Evolutionary conservation across 2,113 vertebrate genomes (phyloP).

Genomic region (Corythoichthys haematopterus): DNA sequence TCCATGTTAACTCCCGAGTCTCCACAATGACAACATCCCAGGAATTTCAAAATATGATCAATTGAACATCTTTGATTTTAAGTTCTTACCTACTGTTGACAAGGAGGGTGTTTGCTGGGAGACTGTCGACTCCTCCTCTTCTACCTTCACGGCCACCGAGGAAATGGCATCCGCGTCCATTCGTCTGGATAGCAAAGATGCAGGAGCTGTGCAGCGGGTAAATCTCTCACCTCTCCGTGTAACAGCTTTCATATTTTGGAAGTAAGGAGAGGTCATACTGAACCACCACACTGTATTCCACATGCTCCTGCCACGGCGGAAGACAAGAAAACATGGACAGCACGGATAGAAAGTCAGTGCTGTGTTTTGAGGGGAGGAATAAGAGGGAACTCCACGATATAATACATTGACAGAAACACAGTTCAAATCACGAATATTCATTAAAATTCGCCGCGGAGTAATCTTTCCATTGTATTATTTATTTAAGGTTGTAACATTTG

Average conservation of each 20-base stretch:
- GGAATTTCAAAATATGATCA: not conserved
- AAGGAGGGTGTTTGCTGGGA: constrained; percentile 16
- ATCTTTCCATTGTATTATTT: not conserved
- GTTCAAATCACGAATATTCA: not conserved
- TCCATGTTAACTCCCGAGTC: not conserved
- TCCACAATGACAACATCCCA: not conserved
- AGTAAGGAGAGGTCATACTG: constrained; percentile 63
- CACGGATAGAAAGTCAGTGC: constrained; percentile 25
- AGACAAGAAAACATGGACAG: not conserved
- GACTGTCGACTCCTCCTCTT: constrained; percentile 48
- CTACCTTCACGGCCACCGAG: constrained; percentile 48
- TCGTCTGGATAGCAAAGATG: constrained; percentile 31
- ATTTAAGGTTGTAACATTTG: not conserved
- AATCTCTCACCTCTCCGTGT: constrained; percentile 15
- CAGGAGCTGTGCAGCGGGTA: not conserved
- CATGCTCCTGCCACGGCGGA: not conserved
- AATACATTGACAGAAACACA: accelerated
- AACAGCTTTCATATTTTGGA: constrained; percentile 25
- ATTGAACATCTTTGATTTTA: not conserved
- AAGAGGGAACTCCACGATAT: not conserved
- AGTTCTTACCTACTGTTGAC: constrained; percentile 24
- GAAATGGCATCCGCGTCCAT: not conserved
- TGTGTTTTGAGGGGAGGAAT: constrained; percentile 5
- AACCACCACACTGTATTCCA: constrained; percentile 13
- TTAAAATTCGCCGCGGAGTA: not conserved